These are phyloP conservation scores for Fratercula arctica DNA, from an alignment of 2,797 vertebrate genomes.

Conservation along the genomic window DNA sequence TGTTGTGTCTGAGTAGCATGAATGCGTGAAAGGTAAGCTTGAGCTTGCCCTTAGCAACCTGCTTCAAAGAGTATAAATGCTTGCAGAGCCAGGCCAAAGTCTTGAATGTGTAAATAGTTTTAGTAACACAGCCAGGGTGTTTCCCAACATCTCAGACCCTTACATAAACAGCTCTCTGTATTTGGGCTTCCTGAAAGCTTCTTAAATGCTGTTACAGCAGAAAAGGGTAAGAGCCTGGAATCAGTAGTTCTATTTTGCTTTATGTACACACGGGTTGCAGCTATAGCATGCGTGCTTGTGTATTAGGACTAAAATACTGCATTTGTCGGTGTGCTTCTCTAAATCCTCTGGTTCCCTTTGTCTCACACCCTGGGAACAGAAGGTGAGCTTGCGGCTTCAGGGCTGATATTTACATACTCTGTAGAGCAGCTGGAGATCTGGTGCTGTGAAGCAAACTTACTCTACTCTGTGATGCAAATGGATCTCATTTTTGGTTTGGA, in stretches of 20 bases:
- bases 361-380: not conserved
- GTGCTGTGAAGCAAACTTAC: not conserved
- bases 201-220: not conserved
- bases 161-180: not conserved
- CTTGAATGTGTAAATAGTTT: not conserved
- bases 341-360: not conserved
- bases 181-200: not conserved
- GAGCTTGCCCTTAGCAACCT: not conserved
- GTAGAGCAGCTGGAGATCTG: not conserved
- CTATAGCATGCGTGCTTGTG: not conserved
- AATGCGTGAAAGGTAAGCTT: not conserved
- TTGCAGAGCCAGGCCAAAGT: not conserved
- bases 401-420: not conserved
- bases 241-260: not conserved
- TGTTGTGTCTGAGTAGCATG: not conserved
- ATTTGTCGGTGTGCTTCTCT: not conserved
- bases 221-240: not conserved
- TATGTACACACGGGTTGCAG: not conserved
- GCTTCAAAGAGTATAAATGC: not conserved
- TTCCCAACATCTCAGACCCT: not conserved
- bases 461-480: not conserved
- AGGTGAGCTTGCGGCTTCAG: not conserved
- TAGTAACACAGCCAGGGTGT: accelerated
- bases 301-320: not conserved
- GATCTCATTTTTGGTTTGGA: not conserved